Evolutionary conservation across 1,140 invertebrate species (phyloP).

Genomic region (Myzus persicae): DNA sequence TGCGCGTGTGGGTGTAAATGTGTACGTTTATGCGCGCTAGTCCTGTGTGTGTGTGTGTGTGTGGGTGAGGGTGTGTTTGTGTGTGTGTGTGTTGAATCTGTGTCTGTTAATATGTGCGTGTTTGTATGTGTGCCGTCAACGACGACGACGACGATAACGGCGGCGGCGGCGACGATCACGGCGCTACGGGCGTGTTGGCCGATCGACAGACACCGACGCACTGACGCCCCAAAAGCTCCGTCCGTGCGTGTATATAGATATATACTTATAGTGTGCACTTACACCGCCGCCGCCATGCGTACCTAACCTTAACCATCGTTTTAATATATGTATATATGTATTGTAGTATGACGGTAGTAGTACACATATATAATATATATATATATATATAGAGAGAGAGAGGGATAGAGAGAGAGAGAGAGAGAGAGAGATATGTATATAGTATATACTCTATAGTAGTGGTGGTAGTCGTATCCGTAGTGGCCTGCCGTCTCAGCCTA

Average conservation of each 20-base stretch:
- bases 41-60: no score
- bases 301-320: neutral
- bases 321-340: neutral
- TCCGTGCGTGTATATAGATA: neutral
- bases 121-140: neutral
- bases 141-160: neutral
- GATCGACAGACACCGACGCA: constrained; percentile 54
- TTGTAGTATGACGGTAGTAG: neutral
- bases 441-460: neutral
- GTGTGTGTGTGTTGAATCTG: neutral
- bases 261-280: neutral
- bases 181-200: constrained; percentile 35
- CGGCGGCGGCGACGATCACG: neutral
- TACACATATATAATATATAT: neutral
- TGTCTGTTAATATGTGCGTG: neutral
- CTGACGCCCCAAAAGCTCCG: constrained; percentile 53
- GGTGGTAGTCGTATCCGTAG: neutral
- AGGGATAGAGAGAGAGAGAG: no score
- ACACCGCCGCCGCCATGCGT: neutral
- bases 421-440: no score
- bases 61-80: neutral
- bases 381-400: neutral
- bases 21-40: neutral
- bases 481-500: neutral
- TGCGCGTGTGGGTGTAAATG: neutral